A percentile compares a stretch with the other conserved stretches of the same genome.
Conservation (phyloP, 2,113 vertebrate genomes). For the Corythoichthys haematopterus region DNA sequence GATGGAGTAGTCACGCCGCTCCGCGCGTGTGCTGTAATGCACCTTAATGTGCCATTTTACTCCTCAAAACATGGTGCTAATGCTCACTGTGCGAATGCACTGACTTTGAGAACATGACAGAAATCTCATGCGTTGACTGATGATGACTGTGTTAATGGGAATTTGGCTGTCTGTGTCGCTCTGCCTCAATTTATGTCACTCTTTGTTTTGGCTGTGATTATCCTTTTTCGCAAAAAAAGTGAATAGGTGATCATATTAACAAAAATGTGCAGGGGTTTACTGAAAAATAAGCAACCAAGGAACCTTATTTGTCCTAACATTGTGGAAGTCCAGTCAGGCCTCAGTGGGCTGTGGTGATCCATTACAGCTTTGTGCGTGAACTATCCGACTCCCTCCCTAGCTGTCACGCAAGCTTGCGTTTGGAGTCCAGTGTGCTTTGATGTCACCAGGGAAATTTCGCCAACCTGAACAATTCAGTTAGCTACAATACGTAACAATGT, state of each 20-base stretch:
- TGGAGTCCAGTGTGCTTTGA: not conserved
- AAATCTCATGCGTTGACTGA: not conserved
- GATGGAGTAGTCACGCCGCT: not conserved
- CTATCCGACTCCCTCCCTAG: not conserved
- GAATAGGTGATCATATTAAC: no score
- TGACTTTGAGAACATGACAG: not conserved
- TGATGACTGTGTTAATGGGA: not conserved
- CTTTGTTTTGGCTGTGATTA: not conserved
- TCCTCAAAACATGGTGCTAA: not conserved
- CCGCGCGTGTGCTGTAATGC: not conserved
- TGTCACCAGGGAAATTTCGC: not conserved
- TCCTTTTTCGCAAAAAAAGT: no score
- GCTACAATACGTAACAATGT: not conserved
- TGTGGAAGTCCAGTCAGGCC: not conserved
- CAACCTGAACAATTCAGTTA: not conserved
- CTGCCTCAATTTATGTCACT: not conserved
- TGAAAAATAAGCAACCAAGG: not conserved
- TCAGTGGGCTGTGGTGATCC: not conserved
- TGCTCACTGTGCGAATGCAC: not conserved
- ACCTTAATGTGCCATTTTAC: slow-evolving; percentile 1
- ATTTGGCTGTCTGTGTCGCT: not conserved
- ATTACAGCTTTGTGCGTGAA: not conserved
- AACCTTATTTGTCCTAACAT: not conserved
- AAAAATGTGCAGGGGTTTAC: no score
- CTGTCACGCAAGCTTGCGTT: not conserved